Evolutionary conservation across 2,888 invertebrate species (phyloP), one percentile per base, ranked within the genome.

Genomic region (Cheilosia soror): DNA sequence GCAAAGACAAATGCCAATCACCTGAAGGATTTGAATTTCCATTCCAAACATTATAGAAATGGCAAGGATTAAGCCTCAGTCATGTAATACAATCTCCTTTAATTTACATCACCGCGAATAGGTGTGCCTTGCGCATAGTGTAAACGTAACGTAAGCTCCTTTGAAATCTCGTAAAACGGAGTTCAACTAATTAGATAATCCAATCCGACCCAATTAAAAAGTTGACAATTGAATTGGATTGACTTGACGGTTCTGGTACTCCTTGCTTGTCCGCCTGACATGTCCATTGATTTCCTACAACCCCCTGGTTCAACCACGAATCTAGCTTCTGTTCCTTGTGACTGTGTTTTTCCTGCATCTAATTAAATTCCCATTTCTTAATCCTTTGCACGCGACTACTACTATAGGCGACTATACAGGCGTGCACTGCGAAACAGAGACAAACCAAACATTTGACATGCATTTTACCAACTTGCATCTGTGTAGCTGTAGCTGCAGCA

Each of bases 201-300:
- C 65, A 58, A 76, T 58, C 44, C 58, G 65, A 77, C 60, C 77
- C 71, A 82, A 72, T 82, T 82, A 82, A 82, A 71, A 72, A 49
- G 65, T 72, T 62, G 66, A 76, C 76, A 68, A 76, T 76, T 68
- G 77, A 69, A 60, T 76, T 60, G 53, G 37, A 77, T 69, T 77
- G 77, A 68, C 60, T 55, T 13, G 25, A 31, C 33, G n/a, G 4
- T 49, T 5, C 5, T 15, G 7, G 27, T 25, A 33, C 20, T 15
- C 6, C 11, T 37, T 44, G 4, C 0, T 13, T 40, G 49, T 49
- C 72, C 15, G 69, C 13, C 57, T 57, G 44, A 33, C 57, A 57
- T 69, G 42, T 57, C 68, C 33, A 25, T 33, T 44, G 20, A 33
- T 33, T 69, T 57, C 13, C 55, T 27, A 2, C 69, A n/a, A 9